These are phyloP conservation scores for Eulemur coronatus DNA, from an alignment of 2,797 vertebrate genomes.

Conservation along the genomic window DNA sequence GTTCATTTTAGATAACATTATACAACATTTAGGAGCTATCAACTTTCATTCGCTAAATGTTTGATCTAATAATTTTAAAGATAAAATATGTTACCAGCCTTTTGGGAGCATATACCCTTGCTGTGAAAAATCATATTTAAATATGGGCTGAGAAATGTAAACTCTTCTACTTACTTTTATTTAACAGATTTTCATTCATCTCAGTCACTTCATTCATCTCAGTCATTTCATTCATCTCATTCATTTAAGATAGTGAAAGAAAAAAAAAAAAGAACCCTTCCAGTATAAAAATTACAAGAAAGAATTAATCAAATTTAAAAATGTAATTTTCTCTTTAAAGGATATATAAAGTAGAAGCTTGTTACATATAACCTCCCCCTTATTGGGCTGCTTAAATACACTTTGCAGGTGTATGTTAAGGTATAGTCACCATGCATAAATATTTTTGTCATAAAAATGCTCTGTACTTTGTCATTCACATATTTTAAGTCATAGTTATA, in stretches of 20 bases:
- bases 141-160: slow-evolving; percentile 42
- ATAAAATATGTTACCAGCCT: slow-evolving; percentile 58
- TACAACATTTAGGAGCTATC: slow-evolving; percentile 55
- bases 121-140: slow-evolving; percentile 59
- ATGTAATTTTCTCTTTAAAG: not conserved
- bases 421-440: not conserved
- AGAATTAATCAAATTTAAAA: not conserved
- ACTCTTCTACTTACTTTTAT: slow-evolving; percentile 35
- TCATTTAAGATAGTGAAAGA: not conserved
- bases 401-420: not conserved
- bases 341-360: not conserved
- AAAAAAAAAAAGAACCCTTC: not conserved
- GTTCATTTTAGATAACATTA: slow-evolving; percentile 63
- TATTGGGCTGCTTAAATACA: not conserved
- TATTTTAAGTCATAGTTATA: not conserved
- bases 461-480: not conserved
- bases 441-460: not conserved
- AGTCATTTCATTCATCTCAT: too few species aligned
- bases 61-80: slow-evolving; percentile 68
- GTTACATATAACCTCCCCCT: not conserved
- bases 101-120: not conserved
- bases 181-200: slow-evolving; percentile 54
- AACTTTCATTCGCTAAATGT: slow-evolving; percentile 66
- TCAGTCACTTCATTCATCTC: slow-evolving; percentile 57
- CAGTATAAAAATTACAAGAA: not conserved